Conservation (phyloP, 2,888 invertebrate genomes). For the Cenopis cana region DNA sequence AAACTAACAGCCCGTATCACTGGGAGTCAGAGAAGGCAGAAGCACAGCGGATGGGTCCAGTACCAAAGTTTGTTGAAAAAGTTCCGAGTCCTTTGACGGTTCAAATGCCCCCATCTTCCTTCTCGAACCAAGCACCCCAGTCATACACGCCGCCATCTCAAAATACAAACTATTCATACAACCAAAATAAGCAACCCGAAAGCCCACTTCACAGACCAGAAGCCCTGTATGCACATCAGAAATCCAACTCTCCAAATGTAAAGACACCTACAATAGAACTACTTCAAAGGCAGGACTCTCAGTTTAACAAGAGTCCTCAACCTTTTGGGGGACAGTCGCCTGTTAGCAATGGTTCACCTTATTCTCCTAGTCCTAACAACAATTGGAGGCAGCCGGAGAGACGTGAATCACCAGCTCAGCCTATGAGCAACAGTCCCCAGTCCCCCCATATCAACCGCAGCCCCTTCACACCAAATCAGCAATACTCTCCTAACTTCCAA, state of each 20-base stretch:
- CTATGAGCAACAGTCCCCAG: conserved; percentile 60
- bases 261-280: conserved; percentile 74
- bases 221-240: conserved; percentile 76
- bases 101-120: conserved; percentile 73
- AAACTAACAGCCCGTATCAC: conserved; percentile 88
- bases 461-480: conserved; percentile 64
- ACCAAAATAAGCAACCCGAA: conserved; percentile 70
- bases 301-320: conserved; percentile 81
- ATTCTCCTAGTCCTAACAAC: conserved; percentile 76
- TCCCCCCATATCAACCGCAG: conserved; percentile 62
- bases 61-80: conserved; percentile 79
- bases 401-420: conserved; percentile 72
- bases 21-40: conserved; percentile 87
- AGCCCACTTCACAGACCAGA: conserved; percentile 81
- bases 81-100: conserved; percentile 79
- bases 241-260: conserved; percentile 66
- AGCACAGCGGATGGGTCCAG: conserved; percentile 76
- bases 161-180: conserved; percentile 62
- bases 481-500: conserved; percentile 60
- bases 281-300: conserved; percentile 79
- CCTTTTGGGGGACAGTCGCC: conserved; percentile 74
- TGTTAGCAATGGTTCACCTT: conserved; percentile 65
- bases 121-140: conserved; percentile 75
- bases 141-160: conserved; percentile 67
- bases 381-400: conserved; percentile 80